These are phyloP conservation scores for Oryzias woworae DNA, from an alignment of 2,113 vertebrate genomes.

Conservation along the genomic window DNA sequence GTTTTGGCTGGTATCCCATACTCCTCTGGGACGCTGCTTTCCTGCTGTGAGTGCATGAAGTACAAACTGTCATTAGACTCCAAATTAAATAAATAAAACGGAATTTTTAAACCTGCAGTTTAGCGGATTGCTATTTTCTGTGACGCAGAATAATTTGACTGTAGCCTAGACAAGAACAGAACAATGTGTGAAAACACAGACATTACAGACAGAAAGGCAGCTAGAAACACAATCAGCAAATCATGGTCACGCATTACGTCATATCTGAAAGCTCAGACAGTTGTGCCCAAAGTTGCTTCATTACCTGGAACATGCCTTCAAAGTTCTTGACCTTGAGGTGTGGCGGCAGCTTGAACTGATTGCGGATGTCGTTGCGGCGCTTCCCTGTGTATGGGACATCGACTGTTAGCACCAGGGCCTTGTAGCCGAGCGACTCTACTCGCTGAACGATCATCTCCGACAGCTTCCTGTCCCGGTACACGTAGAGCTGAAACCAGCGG, in stretches of 20 bases:
- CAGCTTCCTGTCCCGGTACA: conserved; percentile 83
- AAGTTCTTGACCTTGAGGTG: conserved; percentile 88
- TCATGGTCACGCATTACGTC: too few species aligned
- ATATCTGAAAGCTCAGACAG: too few species aligned
- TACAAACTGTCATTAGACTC: not conserved
- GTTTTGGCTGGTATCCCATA: conserved; percentile 78
- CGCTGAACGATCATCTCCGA: conserved; percentile 83
- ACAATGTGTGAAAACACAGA: too few species aligned
- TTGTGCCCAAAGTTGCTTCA: not conserved
- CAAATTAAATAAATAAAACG: too few species aligned
- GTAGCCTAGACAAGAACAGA: too few species aligned
- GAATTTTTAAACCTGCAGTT: too few species aligned
- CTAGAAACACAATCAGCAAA: too few species aligned
- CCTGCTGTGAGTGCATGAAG: conserved; percentile 61
- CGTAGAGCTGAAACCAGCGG: conserved; percentile 94
- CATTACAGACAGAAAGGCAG: too few species aligned
- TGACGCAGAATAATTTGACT: too few species aligned
- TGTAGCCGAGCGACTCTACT: conserved; percentile 85
- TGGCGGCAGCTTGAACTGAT: conserved; percentile 82
- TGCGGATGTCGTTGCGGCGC: conserved; percentile 84
- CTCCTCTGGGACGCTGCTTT: conserved; percentile 56
- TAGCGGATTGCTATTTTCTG: too few species aligned
- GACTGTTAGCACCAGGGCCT: conserved; percentile 87
- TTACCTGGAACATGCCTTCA: conserved; percentile 82
- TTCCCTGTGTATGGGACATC: conserved; percentile 87